Evolutionary conservation across 2,797 vertebrate genomes (phyloP), one percentile per base, ranked within the genome.

Genomic region (Notolepis coatsorum): DNA sequence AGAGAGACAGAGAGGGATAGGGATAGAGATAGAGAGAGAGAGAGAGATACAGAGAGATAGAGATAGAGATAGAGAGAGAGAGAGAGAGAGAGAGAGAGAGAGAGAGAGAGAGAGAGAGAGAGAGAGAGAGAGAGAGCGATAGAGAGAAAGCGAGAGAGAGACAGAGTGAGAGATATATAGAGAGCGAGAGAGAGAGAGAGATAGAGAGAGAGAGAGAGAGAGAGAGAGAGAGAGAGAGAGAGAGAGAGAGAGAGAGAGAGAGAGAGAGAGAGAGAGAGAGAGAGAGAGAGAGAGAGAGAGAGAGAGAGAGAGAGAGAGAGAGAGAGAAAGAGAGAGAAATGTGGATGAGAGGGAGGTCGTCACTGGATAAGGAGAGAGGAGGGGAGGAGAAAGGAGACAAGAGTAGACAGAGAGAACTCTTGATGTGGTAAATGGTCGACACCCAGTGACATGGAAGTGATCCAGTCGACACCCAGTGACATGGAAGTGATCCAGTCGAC

Each of bases 71-170:
- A n/a, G 4, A n/a, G n/a, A 2, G 4, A 2, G 4, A 30, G 4
- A 30, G 4, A 30, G 4, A 30, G 4, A 30, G 4, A 30, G 4
- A 30, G 4, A 30, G 4, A 30, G 4, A 30, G 4, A 30, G 7
- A 31, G 7, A 31, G 7, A 31, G 7, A 31, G 8, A 35, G 8
- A 35, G 8, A 35, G 8, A 35, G 2, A 35, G 8, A 35, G 2
- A 13, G 8, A 13, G 8, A 35, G 2, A 2, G 9, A 35, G 9
- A 12, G 3, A 13, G 9, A 13, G 9, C n/a, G n/a, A n/a, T n/a
- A n/a, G n/a, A n/a, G n/a, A n/a, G n/a, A n/a, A 68, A 79, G 52
- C 73, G 86, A 77, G 82, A 79, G 75, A 49, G 47, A 53, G 30
- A 63, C 23, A 13, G 35, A 37, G 35, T 12, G 35, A 37, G 35